These are phyloP conservation scores for Epicauta chinensis DNA, from an alignment of 1,140 invertebrate genomes.

Conservation along the genomic window DNA sequence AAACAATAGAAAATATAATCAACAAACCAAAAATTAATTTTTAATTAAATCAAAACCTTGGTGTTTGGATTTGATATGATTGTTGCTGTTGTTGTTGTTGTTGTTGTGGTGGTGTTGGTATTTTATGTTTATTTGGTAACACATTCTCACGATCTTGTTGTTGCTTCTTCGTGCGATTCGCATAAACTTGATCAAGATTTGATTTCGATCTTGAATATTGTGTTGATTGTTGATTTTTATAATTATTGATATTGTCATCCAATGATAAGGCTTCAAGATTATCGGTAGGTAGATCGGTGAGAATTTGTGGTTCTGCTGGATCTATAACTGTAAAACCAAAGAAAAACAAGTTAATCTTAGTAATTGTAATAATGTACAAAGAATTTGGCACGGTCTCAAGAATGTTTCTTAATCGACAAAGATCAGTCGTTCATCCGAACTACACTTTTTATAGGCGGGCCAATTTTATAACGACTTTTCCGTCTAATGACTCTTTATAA, in stretches of 20 bases:
- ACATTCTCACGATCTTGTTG: constrained; percentile 34
- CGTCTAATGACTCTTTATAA: too few relatives aligned
- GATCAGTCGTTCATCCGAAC: too few relatives aligned
- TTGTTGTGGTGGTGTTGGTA: constrained; percentile 14
- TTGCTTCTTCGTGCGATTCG: constrained; percentile 23
- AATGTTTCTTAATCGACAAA: too few relatives aligned
- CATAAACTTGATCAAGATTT: constrained; percentile 38
- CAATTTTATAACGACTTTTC: too few relatives aligned
- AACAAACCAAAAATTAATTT: background rate
- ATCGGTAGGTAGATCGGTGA: constrained; percentile 27
- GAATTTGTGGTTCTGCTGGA: constrained; percentile 36
- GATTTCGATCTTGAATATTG: constrained; percentile 41
- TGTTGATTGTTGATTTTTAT: constrained; percentile 23
- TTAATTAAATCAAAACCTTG: background rate
- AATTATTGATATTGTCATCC: constrained; percentile 36
- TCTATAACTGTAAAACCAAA: constrained; percentile 18
- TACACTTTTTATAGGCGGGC: too few relatives aligned
- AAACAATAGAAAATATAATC: too few relatives aligned
- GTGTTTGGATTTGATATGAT: too few relatives aligned
- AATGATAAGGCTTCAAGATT: constrained; percentile 38
- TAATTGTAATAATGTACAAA: background rate
- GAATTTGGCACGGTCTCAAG: too few relatives aligned
- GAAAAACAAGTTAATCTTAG: background rate
- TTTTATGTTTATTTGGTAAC: constrained; percentile 28
- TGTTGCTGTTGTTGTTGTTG: constrained; percentile 17